Conservation (phyloP, 1,140 invertebrate species). For the Caenorhabditis briggsae region DNA sequence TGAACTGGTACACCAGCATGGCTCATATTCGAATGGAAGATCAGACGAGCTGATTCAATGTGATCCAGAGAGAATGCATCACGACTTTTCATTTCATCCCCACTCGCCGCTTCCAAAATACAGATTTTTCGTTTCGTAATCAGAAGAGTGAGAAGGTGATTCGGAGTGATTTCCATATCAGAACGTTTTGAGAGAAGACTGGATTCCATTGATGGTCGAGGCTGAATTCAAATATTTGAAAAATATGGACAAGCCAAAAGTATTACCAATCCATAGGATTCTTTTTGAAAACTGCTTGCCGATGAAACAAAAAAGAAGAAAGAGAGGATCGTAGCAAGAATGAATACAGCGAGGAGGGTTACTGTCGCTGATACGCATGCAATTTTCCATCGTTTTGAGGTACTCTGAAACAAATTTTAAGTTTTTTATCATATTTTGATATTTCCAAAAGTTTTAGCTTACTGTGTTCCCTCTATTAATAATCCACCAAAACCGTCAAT, state of each 20-base stretch:
- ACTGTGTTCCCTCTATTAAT: no score
- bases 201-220: constrained; percentile 34
- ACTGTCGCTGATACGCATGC: constrained; percentile 42
- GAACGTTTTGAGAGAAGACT: constrained; percentile 33
- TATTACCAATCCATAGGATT: constrained; percentile 6
- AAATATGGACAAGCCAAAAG: not conserved
- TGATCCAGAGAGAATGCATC: constrained; percentile 62
- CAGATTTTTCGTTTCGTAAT: constrained; percentile 69
- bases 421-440: no score
- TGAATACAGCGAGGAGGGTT: constrained; percentile 28
- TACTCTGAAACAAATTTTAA: constrained; percentile 5
- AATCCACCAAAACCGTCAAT: no score
- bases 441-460: no score
- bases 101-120: constrained; percentile 64
- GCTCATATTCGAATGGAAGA: constrained; percentile 72
- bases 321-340: constrained; percentile 21
- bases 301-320: constrained; percentile 42
- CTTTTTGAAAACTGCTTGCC: constrained; percentile 18
- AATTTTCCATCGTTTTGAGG: constrained; percentile 48
- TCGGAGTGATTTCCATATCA: constrained; percentile 64
- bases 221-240: constrained; percentile 23
- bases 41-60: constrained; percentile 67
- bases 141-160: constrained; percentile 64
- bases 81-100: constrained; percentile 54
- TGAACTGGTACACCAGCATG: constrained; percentile 77